Base-by-base conservation (phyloP, 53 echinoderm and acorn worm genomes). In the Crossaster papposus region DNA sequence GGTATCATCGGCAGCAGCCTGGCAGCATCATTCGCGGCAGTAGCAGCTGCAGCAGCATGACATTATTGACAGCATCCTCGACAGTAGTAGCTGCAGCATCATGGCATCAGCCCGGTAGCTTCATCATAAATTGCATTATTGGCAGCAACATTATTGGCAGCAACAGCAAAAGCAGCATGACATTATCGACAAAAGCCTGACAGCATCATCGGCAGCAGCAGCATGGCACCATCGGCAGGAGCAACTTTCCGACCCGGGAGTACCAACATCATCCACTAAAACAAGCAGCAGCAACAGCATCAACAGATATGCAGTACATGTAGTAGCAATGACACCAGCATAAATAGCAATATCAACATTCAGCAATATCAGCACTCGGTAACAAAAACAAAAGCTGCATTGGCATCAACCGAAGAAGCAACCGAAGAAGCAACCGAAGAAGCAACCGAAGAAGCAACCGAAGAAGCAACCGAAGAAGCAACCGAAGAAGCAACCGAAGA, bases 101-200 rank as follows among this genome's bases (percentile, higher is more conserved):
- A 10, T 13, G 17, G 11, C n/a, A n/a, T n/a, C 70, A 70, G 70
- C 28, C 44, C 9, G 13, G 12, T 30, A 23, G 70, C 70, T n/a
- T 23, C 70, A 70, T 23, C 70, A n/a, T n/a, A n/a, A n/a, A n/a
- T n/a, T n/a, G n/a, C n/a, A n/a, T n/a, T n/a, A n/a, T n/a, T n/a
- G 26, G 30, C 70, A 70, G 70, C 70, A 70, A 26, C 70, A 70
- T 23, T 6, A 70, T 23, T 30, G 26, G 30, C 70, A 70, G 70
- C 70, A 70, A 30, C 70, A 70, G 70, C 70, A 70, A 26, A 35
- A 73, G 74, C 74, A 34, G 74, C 74, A 22, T 44, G 44, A 58
- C 58, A 58, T 2, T 17, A 58, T 58, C 58, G 2, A 58, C 12
- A 58, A 17, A 14, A 58, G 58, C 22, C 15, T 58, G 44, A 58